These are phyloP conservation scores for Leucophenga montana DNA, from an alignment of 2,888 invertebrate species.

Conservation along the genomic window DNA sequence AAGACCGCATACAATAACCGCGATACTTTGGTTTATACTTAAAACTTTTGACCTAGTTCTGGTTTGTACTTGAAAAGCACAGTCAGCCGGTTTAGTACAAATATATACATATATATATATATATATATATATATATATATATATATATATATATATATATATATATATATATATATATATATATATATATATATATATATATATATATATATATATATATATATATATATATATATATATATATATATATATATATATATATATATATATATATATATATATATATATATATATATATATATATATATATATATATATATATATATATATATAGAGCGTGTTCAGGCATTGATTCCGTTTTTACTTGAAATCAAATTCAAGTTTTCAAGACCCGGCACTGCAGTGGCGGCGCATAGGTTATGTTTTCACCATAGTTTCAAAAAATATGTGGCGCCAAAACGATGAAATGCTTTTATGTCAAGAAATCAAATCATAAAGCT, in stretches of 20 bases:
- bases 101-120: too few relatives aligned
- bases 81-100: background rate
- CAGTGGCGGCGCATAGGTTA: too few relatives aligned
- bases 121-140: background rate
- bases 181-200: background rate
- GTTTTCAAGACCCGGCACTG: conserved; percentile 18
- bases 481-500: too few relatives aligned
- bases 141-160: background rate
- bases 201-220: background rate
- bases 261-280: background rate
- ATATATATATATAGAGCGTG: background rate
- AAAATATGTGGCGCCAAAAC: too few relatives aligned
- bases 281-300: background rate
- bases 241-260: background rate
- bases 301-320: background rate
- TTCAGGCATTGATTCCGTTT: background rate
- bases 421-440: too few relatives aligned
- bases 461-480: too few relatives aligned
- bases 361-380: conserved; percentile 8
- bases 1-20: background rate
- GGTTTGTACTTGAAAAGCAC: conserved; percentile 28
- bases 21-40: too few relatives aligned
- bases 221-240: background rate
- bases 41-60: conserved; percentile 56
- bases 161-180: background rate